These are phyloP conservation scores for Semnornis frantzii DNA, from an alignment of 2,113 vertebrate genomes.

Conservation along the genomic window DNA sequence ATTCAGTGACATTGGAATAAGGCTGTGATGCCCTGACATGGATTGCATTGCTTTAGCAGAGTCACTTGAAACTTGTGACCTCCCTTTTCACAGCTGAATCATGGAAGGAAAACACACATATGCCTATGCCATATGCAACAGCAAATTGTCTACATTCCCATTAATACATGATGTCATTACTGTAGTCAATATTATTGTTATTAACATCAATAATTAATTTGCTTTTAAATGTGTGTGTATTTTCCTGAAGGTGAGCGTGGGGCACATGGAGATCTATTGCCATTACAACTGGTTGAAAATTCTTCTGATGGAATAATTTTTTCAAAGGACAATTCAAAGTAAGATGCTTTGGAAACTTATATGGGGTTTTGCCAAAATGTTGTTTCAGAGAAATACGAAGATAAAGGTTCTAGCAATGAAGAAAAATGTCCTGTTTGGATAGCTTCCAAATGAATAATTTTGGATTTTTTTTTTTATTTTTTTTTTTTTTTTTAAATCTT, in stretches of 20 bases:
- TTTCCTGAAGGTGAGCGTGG: neutral
- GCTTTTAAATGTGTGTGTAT: neutral
- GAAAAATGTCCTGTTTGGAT: slow-evolving; percentile 47
- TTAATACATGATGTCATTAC: neutral
- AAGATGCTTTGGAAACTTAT: slow-evolving; percentile 14
- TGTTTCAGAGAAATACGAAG: slow-evolving; percentile 1
- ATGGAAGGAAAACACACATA: neutral
- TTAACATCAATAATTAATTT: neutral
- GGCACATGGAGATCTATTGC: neutral
- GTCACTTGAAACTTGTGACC: neutral
- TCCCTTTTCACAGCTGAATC: neutral
- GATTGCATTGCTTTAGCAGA: neutral
- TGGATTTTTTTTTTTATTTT: neutral
- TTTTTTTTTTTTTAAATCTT: neutral
- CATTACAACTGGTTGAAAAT: neutral
- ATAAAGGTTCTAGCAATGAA: slow-evolving; percentile 38
- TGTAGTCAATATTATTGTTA: neutral
- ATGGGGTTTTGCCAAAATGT: slow-evolving; percentile 34
- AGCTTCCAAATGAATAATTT: slow-evolving; percentile 23
- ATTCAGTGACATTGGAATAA: neutral
- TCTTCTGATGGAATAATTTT: neutral
- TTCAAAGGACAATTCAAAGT: slow-evolving; percentile 2
- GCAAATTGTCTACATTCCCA: neutral
- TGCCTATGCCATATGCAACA: neutral
- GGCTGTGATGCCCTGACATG: neutral